Evolutionary conservation across 1,140 invertebrate genomes (phyloP), one percentile per base, ranked within the genome.

Genomic region (Trialeurodes vaporariorum): DNA sequence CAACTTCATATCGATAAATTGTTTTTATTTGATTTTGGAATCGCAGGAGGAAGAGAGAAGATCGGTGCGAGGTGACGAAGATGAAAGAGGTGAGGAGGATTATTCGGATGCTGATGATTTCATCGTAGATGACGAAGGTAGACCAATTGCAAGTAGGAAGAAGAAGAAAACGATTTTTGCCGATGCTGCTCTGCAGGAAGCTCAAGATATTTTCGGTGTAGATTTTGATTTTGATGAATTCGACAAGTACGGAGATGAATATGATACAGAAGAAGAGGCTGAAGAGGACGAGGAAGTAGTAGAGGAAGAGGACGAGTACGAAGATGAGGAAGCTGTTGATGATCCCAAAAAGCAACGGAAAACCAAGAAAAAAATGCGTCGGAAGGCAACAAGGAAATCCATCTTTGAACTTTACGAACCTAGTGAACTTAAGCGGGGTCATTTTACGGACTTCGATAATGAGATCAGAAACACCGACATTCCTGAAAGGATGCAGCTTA

Each of bases 131-230:
- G 96, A 98, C 76, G 91, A 98, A 75, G 95, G 93, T 0, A 84
- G 89, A 70, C 94, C 95, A 0, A 94, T 98, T 66, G 86, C 88
- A 22, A 90, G 92, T 70, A 89, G 88, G 71, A 87, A 88, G 70
- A 92, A 93, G 78, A 93, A 93, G 79, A 91, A 89, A 75, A 90
- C 86, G 23, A 91, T 96, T 70, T 96, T 94, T 75, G 89, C 88
- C 63, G 94, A 98, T 82, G 88, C 90, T 2, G 91, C 93, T 0
- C 79, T 98, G 26, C 96, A 98, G 85, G 94, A 98, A 80, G 97
- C 97, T 65, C 95, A 98, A 79, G 97, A 99, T 76, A 98, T 98
- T 71, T 99, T 99, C 79, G 98, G 97, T 67, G 95, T 98, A 24
- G 94, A 98, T 77, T 98, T 98, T 81, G 96, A 99, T 79, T 98